A percentile compares a stretch with the other conserved stretches of the same genome.
Evolutionary conservation across 1,140 invertebrate genomes (phyloP).

Genomic region (Vanessa atalanta): DNA sequence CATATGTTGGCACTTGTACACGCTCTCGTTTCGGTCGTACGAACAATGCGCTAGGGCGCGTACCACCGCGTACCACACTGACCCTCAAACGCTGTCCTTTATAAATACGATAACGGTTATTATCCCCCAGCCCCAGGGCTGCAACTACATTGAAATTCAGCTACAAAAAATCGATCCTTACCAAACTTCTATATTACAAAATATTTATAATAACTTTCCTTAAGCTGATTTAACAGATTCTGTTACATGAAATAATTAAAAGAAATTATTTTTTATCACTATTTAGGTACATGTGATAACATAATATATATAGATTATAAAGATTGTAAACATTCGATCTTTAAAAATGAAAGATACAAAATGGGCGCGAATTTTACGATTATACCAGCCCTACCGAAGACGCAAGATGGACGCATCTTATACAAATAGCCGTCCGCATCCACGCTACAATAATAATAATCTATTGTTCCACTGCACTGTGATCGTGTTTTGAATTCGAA

Average conservation of each 20-base stretch:
- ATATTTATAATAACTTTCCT: too few species aligned
- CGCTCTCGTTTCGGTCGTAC: constrained; percentile 22
- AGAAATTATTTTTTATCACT: too few species aligned
- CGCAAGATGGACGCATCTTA: constrained; percentile 42
- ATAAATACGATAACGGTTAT: constrained; percentile 42
- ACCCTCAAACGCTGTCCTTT: constrained; percentile 39
- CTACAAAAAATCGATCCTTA: background rate
- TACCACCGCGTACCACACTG: constrained; percentile 28
- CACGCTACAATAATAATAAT: constrained; percentile 44
- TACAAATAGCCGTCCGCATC: constrained; percentile 39
- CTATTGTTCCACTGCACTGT: constrained; percentile 38
- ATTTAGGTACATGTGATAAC: too few species aligned
- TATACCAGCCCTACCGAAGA: constrained; percentile 29
- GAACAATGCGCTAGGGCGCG: constrained; percentile 22
- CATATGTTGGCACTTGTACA: constrained; percentile 14
- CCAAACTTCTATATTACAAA: background rate
- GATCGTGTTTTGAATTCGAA: constrained; percentile 30
- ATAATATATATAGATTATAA: too few species aligned
- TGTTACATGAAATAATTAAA: too few species aligned
- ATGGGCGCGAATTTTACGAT: background rate
- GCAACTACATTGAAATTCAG: background rate
- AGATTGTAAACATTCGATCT: too few species aligned
- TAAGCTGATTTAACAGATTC: too few species aligned
- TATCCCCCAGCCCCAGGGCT: constrained; percentile 25
- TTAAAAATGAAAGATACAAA: too few species aligned